Percentiles rank a stretch among this genome's conserved stretches.
phyloP scores from a whole-genome alignment of 1,140 invertebrate genomes.

The Chelonus insularis region DNA sequence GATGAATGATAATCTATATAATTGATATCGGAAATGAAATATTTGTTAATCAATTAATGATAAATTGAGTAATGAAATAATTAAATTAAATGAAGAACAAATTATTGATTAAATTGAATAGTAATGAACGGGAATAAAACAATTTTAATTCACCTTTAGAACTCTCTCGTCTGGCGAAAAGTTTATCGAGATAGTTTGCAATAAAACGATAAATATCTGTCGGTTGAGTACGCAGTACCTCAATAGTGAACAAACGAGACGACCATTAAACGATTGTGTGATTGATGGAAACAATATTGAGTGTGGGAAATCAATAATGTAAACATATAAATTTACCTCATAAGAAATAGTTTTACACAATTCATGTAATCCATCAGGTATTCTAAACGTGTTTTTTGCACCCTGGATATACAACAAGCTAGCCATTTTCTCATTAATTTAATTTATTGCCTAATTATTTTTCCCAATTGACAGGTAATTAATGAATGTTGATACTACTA shows the following conservation, averaged over 20 bases:
- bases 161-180: too few relatives aligned
- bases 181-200: conserved; percentile 69
- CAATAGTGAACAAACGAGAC: neutral
- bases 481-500: too few relatives aligned
- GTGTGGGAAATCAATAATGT: conserved; percentile 7
- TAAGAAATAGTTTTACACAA: conserved; percentile 71
- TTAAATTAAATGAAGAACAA: neutral
- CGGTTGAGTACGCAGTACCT: conserved; percentile 67
- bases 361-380: conserved; percentile 69
- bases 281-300: neutral
- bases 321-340: conserved; percentile 56
- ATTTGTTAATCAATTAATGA: too few relatives aligned
- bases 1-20: too few relatives aligned
- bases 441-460: too few relatives aligned
- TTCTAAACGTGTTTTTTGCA: conserved; percentile 43
- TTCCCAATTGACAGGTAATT: too few relatives aligned
- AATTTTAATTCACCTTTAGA: too few relatives aligned
- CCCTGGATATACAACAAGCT: conserved; percentile 40
- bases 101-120: too few relatives aligned
- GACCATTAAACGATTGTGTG: neutral
- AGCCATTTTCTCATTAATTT: conserved; percentile 39
- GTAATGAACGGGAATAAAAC: too few relatives aligned
- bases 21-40: too few relatives aligned
- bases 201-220: conserved; percentile 66
- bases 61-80: conserved; percentile 6